These are phyloP conservation scores for Lota lota DNA, from an alignment of 2,113 vertebrate species.

Conservation along the genomic window DNA sequence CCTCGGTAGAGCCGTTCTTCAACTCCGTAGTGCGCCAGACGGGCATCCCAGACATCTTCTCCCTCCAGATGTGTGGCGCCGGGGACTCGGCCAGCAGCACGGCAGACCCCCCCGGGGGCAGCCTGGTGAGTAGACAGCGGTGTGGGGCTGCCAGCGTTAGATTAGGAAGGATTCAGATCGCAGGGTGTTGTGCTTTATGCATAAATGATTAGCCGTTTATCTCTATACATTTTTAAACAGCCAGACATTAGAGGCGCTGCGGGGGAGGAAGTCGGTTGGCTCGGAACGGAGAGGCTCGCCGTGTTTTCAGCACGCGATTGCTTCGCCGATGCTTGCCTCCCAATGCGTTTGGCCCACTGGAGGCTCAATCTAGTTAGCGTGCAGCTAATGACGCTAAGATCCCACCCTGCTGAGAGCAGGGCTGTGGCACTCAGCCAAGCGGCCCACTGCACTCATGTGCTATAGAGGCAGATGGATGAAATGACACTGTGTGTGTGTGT, in stretches of 20 bases:
- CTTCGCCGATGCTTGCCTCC: slow-evolving; percentile 14
- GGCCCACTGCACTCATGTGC: slow-evolving; percentile 37
- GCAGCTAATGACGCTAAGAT: slow-evolving; percentile 63
- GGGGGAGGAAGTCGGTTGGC: slow-evolving; percentile 21
- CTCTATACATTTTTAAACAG: background rate
- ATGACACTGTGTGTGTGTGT: slow-evolving; percentile 17
- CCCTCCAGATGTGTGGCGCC: slow-evolving; percentile 96
- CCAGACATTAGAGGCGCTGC: slow-evolving; percentile 21
- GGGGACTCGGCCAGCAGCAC: slow-evolving; percentile 75
- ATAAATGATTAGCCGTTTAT: background rate
- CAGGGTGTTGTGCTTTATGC: background rate
- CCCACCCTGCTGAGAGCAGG: slow-evolving; percentile 54
- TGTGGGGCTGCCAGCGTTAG: too few species aligned
- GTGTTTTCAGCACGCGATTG: slow-evolving; percentile 35
- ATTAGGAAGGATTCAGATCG: too few species aligned
- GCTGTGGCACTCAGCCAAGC: slow-evolving; percentile 48
- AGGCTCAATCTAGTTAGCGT: slow-evolving; percentile 42
- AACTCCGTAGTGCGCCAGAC: slow-evolving; percentile 87
- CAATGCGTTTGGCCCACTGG: slow-evolving; percentile 24
- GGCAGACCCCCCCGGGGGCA: slow-evolving; percentile 80
- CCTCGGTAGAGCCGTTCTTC: slow-evolving; percentile 92
- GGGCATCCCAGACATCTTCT: slow-evolving; percentile 87
- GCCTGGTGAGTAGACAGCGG: slow-evolving; percentile 84
- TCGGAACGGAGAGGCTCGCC: background rate
- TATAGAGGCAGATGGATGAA: slow-evolving; percentile 56